A percentile compares a stretch with the other conserved stretches of the same genome.
Evolutionary conservation across 2,888 invertebrate species (phyloP).

Genomic region (Amblyteles armatorius): DNA sequence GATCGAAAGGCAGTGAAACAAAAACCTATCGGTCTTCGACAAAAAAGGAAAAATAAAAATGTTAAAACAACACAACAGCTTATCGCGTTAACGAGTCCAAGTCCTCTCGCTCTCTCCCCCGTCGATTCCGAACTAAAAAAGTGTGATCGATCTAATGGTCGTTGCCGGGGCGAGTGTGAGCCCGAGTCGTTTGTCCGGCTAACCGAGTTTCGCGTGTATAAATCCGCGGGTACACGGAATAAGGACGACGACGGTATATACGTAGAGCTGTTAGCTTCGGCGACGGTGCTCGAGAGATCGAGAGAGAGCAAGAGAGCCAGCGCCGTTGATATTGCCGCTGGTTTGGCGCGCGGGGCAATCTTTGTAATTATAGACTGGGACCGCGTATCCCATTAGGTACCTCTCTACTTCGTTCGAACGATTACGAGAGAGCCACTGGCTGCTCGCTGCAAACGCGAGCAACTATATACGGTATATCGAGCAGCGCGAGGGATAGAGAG

Average conservation of each 20-base stretch:
- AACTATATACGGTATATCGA: conserved; percentile 12
- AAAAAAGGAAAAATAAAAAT: neutral
- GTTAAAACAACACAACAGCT: conserved; percentile 41
- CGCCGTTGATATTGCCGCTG: conserved; percentile 58
- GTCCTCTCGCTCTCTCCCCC: conserved; percentile 1
- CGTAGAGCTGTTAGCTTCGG: conserved; percentile 14
- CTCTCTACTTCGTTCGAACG: conserved; percentile 56
- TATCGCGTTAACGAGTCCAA: conserved; percentile 64
- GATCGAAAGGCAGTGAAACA: neutral
- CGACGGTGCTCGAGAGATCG: conserved; percentile 35
- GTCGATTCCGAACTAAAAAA: conserved; percentile 49
- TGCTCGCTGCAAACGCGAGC: conserved; percentile 37
- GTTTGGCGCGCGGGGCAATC: conserved; percentile 77
- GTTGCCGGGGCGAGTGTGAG: conserved; percentile 24
- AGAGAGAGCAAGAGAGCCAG: neutral
- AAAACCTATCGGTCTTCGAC: neutral
- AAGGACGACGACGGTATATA: neutral
- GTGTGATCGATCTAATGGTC: conserved; percentile 63
- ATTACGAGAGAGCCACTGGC: conserved; percentile 65
- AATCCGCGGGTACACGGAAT: neutral
- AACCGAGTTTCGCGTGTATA: conserved; percentile 25
- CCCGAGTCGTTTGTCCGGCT: conserved; percentile 15
- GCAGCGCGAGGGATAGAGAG: conserved; percentile 14
- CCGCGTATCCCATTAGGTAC: conserved; percentile 74
- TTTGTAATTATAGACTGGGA: conserved; percentile 83